Percentiles rank a stretch among this genome's conserved stretches.
Conservation (phyloP, 2,888 invertebrate genomes). For the Eupsilia transversa region DNA sequence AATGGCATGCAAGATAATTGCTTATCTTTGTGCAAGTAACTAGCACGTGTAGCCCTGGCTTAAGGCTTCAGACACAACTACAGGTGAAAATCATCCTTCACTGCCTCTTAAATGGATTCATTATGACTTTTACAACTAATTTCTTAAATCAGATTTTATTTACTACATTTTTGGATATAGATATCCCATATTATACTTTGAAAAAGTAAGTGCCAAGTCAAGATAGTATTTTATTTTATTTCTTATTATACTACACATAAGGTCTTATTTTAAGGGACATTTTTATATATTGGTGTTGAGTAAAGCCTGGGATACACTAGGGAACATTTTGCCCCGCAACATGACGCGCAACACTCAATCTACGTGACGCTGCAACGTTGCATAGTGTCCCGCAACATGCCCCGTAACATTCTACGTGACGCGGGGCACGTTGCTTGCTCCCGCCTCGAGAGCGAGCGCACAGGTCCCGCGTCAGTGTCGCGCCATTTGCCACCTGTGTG, state of each 20-base stretch:
- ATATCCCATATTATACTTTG: slow-evolving; percentile 39
- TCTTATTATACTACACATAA: slow-evolving; percentile 30
- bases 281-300: slow-evolving; percentile 58
- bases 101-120: slow-evolving; percentile 11
- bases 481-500: too few relatives aligned
- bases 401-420: too few relatives aligned
- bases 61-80: neutral
- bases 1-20: neutral
- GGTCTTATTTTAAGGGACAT: slow-evolving; percentile 50
- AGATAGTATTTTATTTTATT: slow-evolving; percentile 27
- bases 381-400: too few relatives aligned
- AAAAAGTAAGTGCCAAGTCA: slow-evolving; percentile 38
- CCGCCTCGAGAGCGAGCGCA: too few relatives aligned
- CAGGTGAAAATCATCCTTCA: slow-evolving; percentile 6
- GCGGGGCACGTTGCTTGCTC: too few relatives aligned
- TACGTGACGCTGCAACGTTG: too few relatives aligned
- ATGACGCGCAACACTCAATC: too few relatives aligned
- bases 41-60: neutral
- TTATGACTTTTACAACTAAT: slow-evolving; percentile 22
- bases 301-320: too few relatives aligned
- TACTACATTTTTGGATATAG: slow-evolving; percentile 49
- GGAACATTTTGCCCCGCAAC: too few relatives aligned
- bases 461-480: too few relatives aligned
- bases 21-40: neutral
- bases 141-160: slow-evolving; percentile 36